Evolutionary conservation across 2,113 vertebrate genomes (phyloP).

Genomic region (Antigone vipio): DNA sequence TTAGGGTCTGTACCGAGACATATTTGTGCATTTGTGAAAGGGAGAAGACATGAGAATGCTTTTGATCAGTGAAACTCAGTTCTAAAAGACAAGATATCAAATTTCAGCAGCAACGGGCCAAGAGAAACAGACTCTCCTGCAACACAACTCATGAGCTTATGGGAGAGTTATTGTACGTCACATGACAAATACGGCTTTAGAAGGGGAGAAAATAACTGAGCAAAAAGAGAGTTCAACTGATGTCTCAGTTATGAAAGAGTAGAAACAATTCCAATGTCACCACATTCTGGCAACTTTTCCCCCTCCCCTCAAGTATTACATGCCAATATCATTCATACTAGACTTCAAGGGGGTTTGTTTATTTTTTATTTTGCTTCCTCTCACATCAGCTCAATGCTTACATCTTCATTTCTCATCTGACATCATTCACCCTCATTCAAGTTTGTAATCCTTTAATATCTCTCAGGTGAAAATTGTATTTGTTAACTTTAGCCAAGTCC

Average conservation of each 20-base stretch:
- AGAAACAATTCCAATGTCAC: neutral
- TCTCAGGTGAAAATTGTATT: neutral
- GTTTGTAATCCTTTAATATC: neutral
- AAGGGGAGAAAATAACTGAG: neutral
- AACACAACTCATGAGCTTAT: neutral
- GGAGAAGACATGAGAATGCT: accelerated
- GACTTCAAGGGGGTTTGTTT: accelerated
- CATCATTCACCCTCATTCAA: neutral
- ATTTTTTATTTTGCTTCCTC: neutral
- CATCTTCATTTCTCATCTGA: neutral
- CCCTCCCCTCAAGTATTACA: accelerated
- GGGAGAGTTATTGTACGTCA: neutral
- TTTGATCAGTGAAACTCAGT: neutral
- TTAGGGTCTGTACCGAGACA: neutral
- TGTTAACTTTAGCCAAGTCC: neutral
- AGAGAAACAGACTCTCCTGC: neutral
- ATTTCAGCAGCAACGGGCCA: neutral
- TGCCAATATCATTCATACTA: neutral
- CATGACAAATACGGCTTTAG: neutral
- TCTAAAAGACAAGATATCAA: neutral
- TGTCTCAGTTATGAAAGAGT: neutral
- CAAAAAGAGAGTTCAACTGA: neutral
- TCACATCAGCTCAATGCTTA: neutral
- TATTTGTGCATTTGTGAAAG: neutral
- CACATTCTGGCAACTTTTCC: neutral